A percentile compares a stretch with the other conserved stretches of the same genome.
Evolutionary conservation across 2,797 vertebrate genomes (phyloP).

Genomic region (Dipus sagitta): DNA sequence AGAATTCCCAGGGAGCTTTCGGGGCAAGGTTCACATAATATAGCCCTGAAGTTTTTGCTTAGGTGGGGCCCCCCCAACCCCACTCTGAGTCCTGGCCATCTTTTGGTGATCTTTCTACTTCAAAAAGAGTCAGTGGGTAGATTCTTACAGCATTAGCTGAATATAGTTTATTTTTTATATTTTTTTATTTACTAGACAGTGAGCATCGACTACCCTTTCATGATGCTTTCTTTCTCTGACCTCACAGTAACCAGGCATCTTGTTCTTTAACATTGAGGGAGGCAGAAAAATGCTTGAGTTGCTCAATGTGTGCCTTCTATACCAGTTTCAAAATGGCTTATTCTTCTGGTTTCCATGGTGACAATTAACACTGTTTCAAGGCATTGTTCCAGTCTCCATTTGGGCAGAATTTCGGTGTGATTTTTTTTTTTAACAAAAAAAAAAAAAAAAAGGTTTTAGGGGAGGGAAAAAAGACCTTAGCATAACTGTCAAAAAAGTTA

Average conservation of each 20-base stretch:
- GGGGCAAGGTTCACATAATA: constrained; percentile 92
- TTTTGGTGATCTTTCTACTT: constrained; percentile 87
- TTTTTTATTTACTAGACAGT: constrained; percentile 87
- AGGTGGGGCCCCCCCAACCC: constrained; percentile 82
- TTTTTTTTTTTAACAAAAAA: constrained; percentile 85
- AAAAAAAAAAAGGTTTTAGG: constrained; percentile 74
- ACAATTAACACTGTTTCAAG: constrained; percentile 98
- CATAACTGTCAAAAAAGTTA: constrained; percentile 86
- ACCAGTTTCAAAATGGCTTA: constrained; percentile 97
- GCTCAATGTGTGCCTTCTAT: constrained; percentile 95
- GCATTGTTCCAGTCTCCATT: constrained; percentile 95
- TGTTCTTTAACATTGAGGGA: constrained; percentile 93
- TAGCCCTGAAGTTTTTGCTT: constrained; percentile 89
- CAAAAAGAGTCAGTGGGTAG: constrained; percentile 84
- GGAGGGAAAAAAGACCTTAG: constrained; percentile 75
- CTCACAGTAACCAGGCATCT: constrained; percentile 93
- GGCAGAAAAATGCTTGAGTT: constrained; percentile 92
- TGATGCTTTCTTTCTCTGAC: constrained; percentile 93
- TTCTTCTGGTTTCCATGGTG: constrained; percentile 98
- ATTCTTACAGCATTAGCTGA: constrained; percentile 86
- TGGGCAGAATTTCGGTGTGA: constrained; percentile 92
- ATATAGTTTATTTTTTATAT: constrained; percentile 88
- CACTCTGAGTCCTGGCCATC: constrained; percentile 82
- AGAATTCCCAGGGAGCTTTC: constrained; percentile 93
- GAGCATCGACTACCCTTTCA: constrained; percentile 89